Conservation (phyloP, 2,888 invertebrate genomes). For the Pharmacophagus antenor region DNA sequence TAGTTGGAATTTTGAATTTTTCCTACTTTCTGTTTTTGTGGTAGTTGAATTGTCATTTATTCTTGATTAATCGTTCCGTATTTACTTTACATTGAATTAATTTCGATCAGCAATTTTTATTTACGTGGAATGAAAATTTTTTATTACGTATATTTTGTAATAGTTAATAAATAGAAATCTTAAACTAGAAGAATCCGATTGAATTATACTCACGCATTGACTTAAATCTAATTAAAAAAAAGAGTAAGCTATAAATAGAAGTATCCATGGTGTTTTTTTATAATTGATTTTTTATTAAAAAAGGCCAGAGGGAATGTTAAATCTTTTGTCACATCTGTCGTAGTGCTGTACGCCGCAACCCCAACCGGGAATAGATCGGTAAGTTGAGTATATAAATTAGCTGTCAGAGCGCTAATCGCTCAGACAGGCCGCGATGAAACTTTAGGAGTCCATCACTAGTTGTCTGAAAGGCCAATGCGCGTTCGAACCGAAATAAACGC, state of each 20-base stretch:
- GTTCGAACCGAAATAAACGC: constrained; percentile 62
- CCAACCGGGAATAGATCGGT: constrained; percentile 72
- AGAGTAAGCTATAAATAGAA: too few species aligned
- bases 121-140: not conserved
- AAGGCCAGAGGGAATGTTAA: constrained; percentile 24
- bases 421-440: constrained; percentile 78
- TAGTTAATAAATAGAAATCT: too few species aligned
- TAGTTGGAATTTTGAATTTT: not conserved
- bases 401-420: constrained; percentile 79
- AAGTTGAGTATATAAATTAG: constrained; percentile 80
- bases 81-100: not conserved
- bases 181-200: too few species aligned
- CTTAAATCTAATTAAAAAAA: too few species aligned
- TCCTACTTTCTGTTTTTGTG: not conserved
- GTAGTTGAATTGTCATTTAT: too few species aligned
- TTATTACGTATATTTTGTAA: not conserved
- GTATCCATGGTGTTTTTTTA: not conserved
- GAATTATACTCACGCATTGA: too few species aligned
- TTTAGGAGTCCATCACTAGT: constrained; percentile 75
- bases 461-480: constrained; percentile 67
- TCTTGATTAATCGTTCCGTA: not conserved
- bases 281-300: not conserved
- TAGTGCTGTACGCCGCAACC: constrained; percentile 47
- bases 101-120: not conserved
- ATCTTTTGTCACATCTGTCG: constrained; percentile 49